Evolutionary conservation across 2,888 invertebrate species (phyloP), one percentile per base, ranked within the genome.

Genomic region (Dioctria linearis): DNA sequence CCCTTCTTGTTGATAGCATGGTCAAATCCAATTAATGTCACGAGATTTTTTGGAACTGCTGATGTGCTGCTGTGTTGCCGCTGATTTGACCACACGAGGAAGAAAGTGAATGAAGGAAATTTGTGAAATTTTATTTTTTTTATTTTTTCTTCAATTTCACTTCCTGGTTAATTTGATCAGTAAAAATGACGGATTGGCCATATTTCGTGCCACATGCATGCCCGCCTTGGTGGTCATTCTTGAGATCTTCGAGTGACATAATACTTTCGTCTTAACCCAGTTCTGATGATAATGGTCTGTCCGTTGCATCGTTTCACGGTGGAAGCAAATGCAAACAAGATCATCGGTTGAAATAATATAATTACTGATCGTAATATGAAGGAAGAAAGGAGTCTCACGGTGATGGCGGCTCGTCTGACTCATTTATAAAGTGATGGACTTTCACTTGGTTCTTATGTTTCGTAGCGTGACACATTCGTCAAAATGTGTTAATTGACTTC

Each of bases 21-120:
- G 79, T 79, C 79, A 79, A 69, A 46, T 79, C 67, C 79, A 79
- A 79, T 79, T 79, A 79, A 59, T 79, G 79, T 69, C 79, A 79
- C 42, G 57, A 79, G n/a, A 61, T 63, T 76, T n/a, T 76, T 76
- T 46, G 9, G 2, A 3, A 13, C 54, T 54, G 11, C n/a, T 46
- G 42, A 5, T 66, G 75, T 13, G 25, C 25, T 25, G 25, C 25
- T 25, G 25, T 43, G 59, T 11, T 43, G 59, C 75, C 40, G 71
- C 71, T 54, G 59, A 5, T 59, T 13, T 4, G 42, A 57, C 73
- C 73, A 73, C 54, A 57, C 57, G 57, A 76, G 63, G 76, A 76
- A 76, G 76, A 76, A 76, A 76, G 76, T 76, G 76, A 76, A 76
- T 76, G 76, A 76, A 63, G 76, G 39, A 63, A 76, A 76, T 76